Conservation (phyloP, 2,888 invertebrate species). For the Noctua fimbriata region DNA sequence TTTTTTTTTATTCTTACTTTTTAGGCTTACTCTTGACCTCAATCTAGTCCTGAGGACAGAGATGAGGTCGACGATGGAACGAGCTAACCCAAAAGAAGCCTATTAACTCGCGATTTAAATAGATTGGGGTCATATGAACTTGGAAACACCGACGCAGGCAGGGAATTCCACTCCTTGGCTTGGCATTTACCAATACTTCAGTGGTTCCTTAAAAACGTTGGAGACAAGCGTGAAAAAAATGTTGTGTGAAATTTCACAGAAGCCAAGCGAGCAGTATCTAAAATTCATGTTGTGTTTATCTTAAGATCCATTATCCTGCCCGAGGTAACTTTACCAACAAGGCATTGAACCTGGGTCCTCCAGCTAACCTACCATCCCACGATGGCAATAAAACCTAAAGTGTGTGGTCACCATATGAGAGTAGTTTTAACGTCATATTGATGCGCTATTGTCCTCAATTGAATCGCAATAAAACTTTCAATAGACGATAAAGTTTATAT, state of each 20-base stretch:
- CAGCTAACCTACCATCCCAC: background rate
- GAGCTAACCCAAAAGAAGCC: too few relatives aligned
- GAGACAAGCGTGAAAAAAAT: background rate
- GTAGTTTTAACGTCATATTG: slow-evolving; percentile 58
- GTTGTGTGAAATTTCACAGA: too few relatives aligned
- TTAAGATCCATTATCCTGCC: background rate
- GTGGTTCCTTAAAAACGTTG: background rate
- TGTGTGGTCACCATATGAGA: slow-evolving; percentile 65
- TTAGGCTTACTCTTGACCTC: too few relatives aligned
- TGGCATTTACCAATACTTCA: background rate
- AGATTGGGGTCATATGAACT: too few relatives aligned
- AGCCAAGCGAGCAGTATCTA: too few relatives aligned
- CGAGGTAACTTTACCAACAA: background rate
- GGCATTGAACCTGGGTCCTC: slow-evolving; percentile 5
- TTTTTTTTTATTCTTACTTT: too few relatives aligned
- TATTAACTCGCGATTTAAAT: too few relatives aligned
- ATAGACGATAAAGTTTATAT: slow-evolving; percentile 58
- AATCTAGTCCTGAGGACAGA: too few relatives aligned
- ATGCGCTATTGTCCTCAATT: slow-evolving; percentile 71
- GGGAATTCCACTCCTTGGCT: too few relatives aligned
- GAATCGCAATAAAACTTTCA: slow-evolving; percentile 60
- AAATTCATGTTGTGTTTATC: background rate
- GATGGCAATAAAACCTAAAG: background rate
- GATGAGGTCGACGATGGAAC: too few relatives aligned
- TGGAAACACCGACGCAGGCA: too few relatives aligned